Evolutionary conservation across 1,140 invertebrate species (phyloP).

Genomic region (Lordiphosa clarofinis): DNA sequence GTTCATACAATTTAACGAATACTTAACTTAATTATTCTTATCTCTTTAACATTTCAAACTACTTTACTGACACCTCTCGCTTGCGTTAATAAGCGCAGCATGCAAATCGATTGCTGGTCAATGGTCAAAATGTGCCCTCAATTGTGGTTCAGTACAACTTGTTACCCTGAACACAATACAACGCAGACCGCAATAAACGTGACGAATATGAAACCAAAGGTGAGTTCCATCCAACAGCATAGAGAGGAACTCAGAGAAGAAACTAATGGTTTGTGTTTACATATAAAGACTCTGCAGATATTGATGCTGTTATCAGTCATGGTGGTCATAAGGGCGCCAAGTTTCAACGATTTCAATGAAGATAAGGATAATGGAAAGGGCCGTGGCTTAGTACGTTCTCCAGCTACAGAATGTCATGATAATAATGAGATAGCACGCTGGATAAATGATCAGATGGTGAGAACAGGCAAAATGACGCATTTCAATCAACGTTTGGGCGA

Average conservation of each 20-base stretch:
- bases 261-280: background rate
- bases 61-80: background rate
- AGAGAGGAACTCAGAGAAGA: background rate
- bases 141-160: conserved; percentile 27
- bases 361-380: background rate
- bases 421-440: conserved; percentile 23
- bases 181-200: conserved; percentile 32
- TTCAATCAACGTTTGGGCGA: conserved; percentile 19
- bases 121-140: background rate
- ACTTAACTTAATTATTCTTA: no score
- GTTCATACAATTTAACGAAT: no score
- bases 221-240: conserved; percentile 14
- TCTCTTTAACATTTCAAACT: no score
- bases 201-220: conserved; percentile 31
- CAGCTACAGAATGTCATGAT: background rate
- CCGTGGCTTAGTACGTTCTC: no score
- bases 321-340: background rate
- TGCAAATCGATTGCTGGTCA: conserved; percentile 48
- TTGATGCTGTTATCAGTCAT: conserved; percentile 31
- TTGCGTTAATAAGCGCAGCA: conserved; percentile 13
- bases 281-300: conserved; percentile 1
- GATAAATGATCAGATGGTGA: conserved; percentile 28
- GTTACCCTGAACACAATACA: conserved; percentile 10
- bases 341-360: background rate
- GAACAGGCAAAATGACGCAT: conserved; percentile 13